These are phyloP conservation scores for Papilio gigon DNA, from an alignment of 2,888 invertebrate species.

Conservation along the genomic window DNA sequence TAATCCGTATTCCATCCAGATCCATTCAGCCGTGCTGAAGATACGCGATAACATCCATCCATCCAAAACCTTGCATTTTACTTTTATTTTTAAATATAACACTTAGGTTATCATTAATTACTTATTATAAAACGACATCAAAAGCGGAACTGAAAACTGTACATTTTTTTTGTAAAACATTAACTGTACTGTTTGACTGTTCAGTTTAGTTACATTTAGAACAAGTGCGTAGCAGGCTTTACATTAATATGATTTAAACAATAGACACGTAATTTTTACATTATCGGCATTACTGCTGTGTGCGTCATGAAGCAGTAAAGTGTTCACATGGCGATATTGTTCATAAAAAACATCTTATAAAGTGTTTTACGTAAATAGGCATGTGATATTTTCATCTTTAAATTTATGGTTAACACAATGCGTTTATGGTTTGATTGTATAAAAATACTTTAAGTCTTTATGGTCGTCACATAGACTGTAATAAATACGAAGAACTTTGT, in stretches of 20 bases:
- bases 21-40: too few relatives aligned
- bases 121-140: too few relatives aligned
- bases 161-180: too few relatives aligned
- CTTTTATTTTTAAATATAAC: too few relatives aligned
- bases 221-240: too few relatives aligned
- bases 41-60: too few relatives aligned
- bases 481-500: constrained; percentile 2
- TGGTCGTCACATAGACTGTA: background rate
- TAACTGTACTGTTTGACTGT: too few relatives aligned
- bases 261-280: constrained; percentile 1
- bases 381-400: constrained; percentile 12
- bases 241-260: background rate
- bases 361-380: constrained; percentile 26
- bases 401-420: constrained; percentile 17
- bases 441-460: constrained; percentile 2
- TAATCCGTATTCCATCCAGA: too few relatives aligned
- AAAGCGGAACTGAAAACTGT: too few relatives aligned
- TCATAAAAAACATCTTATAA: constrained; percentile 10
- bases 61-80: too few relatives aligned
- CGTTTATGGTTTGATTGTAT: constrained; percentile 7
- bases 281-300: background rate
- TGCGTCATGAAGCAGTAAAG: background rate
- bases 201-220: too few relatives aligned
- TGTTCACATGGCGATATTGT: background rate
- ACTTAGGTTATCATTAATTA: too few relatives aligned